These are phyloP conservation scores for Agrypnia vestita DNA, from an alignment of 1,140 invertebrate species.

Conservation along the genomic window DNA sequence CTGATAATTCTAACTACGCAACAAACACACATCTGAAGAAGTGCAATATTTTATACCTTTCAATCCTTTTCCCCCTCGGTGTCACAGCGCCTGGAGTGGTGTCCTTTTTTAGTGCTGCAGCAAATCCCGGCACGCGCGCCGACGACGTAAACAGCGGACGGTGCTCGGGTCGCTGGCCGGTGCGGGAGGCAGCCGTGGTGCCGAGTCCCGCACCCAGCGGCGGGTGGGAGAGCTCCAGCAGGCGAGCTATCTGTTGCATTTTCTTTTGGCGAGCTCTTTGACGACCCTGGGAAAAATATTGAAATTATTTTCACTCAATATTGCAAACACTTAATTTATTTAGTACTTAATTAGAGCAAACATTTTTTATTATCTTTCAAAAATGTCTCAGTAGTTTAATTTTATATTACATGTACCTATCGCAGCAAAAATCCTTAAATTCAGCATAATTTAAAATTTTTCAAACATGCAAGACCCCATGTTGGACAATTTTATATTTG, in stretches of 20 bases:
- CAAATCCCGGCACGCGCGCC: constrained; percentile 80
- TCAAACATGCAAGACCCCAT: too few species aligned
- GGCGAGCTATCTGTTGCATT: constrained; percentile 93
- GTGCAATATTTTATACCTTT: constrained; percentile 42
- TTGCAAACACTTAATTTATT: too few species aligned
- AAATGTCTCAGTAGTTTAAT: too few species aligned
- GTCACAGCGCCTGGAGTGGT: constrained; percentile 64
- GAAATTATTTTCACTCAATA: too few species aligned
- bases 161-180: constrained; percentile 64
- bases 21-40: not conserved
- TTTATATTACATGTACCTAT: too few species aligned
- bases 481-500: too few species aligned
- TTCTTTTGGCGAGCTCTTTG: constrained; percentile 96
- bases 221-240: constrained; percentile 80
- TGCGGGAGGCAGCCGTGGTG: constrained; percentile 67
- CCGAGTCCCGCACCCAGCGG: constrained; percentile 62
- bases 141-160: constrained; percentile 76
- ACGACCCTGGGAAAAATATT: constrained; percentile 79
- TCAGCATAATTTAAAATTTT: too few species aligned
- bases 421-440: too few species aligned
- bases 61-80: constrained; percentile 53
- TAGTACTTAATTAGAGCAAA: too few species aligned
- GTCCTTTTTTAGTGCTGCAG: constrained; percentile 77
- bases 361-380: too few species aligned
- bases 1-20: not conserved